Conservation (phyloP, 2,113 vertebrate species). For the Apodemus speciosus region DNA sequence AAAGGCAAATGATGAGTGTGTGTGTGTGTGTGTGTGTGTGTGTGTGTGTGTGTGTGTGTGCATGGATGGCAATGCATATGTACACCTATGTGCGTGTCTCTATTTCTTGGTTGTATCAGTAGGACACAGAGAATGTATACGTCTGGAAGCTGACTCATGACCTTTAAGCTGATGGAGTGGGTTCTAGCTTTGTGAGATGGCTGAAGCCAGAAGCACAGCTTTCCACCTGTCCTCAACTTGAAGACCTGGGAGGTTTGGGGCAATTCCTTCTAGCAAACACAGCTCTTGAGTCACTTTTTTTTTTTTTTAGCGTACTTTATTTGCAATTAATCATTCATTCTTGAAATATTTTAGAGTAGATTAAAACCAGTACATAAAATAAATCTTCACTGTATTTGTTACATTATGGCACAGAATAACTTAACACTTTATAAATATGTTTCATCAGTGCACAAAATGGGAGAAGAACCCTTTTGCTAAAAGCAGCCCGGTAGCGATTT, state of each 20-base stretch:
- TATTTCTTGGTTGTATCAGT: not conserved
- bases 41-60: not conserved
- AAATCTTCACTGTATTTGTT: slow-evolving; percentile 45
- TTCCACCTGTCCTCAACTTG: not conserved
- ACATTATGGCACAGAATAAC: slow-evolving; percentile 67
- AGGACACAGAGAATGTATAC: not conserved
- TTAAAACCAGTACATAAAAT: slow-evolving; percentile 70
- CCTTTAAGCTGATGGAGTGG: not conserved
- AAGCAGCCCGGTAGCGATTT: slow-evolving; percentile 40
- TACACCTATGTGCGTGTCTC: too few relatives aligned
- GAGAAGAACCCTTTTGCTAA: slow-evolving; percentile 70
- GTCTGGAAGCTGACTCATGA: not conserved
- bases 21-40: too few relatives aligned
- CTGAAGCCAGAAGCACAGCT: not conserved
- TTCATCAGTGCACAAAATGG: slow-evolving; percentile 62
- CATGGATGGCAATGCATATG: too few relatives aligned
- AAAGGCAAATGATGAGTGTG: not conserved
- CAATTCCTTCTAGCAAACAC: not conserved
- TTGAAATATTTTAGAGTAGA: slow-evolving; percentile 40
- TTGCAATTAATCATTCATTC: slow-evolving; percentile 39
- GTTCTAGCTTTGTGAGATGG: not conserved
- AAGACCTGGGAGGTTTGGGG: not conserved
- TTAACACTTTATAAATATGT: slow-evolving; percentile 56
- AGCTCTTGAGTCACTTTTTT: not conserved
- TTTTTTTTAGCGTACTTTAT: slow-evolving; percentile 49